phyloP scores from a whole-genome alignment of 2,113 vertebrate genomes.

The Anarrhichthys ocellatus region DNA sequence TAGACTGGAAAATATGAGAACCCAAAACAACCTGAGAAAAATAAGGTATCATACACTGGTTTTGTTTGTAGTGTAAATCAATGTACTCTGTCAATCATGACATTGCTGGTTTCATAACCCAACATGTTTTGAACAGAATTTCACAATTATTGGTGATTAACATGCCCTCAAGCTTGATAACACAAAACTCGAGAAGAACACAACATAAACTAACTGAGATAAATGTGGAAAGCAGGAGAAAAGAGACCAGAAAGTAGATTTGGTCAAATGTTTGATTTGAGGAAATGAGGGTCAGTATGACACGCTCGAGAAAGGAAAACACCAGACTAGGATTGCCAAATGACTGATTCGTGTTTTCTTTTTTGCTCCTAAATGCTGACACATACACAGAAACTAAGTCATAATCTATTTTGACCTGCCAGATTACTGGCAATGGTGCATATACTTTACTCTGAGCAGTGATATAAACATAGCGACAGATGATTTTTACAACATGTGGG shows the following conservation, averaged over 20 bases:
- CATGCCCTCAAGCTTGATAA: not conserved
- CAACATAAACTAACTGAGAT: not conserved
- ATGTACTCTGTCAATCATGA: not conserved
- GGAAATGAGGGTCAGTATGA: not conserved
- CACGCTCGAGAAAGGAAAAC: slow-evolving; percentile 26
- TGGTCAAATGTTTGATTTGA: not conserved
- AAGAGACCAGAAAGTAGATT: not conserved
- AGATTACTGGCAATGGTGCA: slow-evolving; percentile 44
- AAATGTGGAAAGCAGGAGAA: too few species aligned
- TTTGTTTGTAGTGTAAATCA: not conserved
- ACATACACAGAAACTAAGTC: slow-evolving; percentile 24
- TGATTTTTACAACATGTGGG: slow-evolving; percentile 45
- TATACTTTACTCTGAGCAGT: not conserved
- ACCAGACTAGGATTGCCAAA: not conserved
- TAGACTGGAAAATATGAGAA: not conserved
- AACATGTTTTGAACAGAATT: not conserved
- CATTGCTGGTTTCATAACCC: not conserved
- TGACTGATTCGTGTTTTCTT: slow-evolving; percentile 1
- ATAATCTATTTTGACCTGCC: slow-evolving; percentile 17
- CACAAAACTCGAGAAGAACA: not conserved
- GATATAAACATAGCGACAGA: slow-evolving; percentile 21
- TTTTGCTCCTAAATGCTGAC: slow-evolving; percentile 16
- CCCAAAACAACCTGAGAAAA: not conserved
- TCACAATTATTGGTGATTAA: not conserved
- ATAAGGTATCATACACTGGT: not conserved